Percentiles rank a stretch among this genome's conserved stretches.
phyloP scores from a whole-genome alignment of 2,888 invertebrate genomes.

The Caenorhabditis sulstoni region DNA sequence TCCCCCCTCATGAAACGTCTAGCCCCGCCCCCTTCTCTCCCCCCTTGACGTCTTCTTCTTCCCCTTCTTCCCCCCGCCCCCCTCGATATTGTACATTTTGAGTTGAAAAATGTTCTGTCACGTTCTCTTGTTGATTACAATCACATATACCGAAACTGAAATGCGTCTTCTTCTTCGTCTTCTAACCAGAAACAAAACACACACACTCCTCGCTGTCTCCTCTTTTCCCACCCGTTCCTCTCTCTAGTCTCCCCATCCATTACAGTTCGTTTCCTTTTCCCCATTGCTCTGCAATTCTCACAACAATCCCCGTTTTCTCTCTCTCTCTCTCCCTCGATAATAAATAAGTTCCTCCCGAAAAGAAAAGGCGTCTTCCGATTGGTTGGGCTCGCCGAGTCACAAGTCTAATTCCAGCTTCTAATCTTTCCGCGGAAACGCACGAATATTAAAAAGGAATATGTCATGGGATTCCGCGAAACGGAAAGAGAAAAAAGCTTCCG shows the following conservation, averaged over 20 bases:
- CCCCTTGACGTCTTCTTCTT: too few relatives aligned
- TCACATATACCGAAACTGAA: slow-evolving; percentile 27
- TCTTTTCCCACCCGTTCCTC: slow-evolving; percentile 40
- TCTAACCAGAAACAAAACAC: neutral
- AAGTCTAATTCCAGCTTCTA: too few relatives aligned
- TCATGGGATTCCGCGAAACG: too few relatives aligned
- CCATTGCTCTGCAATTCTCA: neutral
- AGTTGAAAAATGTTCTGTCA: slow-evolving; percentile 35
- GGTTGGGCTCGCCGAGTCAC: too few relatives aligned
- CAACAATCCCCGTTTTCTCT: slow-evolving; percentile 14
- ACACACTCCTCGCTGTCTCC: slow-evolving; percentile 18
- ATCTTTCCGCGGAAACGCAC: too few relatives aligned
- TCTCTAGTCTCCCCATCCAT: slow-evolving; percentile 38
- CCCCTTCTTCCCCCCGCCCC: neutral
- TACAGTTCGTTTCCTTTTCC: slow-evolving; percentile 31
- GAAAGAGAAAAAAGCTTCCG: too few relatives aligned
- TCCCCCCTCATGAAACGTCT: slow-evolving; percentile 12
- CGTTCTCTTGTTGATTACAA: slow-evolving; percentile 35
- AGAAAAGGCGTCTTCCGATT: too few relatives aligned
- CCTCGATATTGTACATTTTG: slow-evolving; percentile 43
- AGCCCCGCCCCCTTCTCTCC: slow-evolving; percentile 3
- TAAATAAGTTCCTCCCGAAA: neutral
- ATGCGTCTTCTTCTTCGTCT: neutral
- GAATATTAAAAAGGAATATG: too few relatives aligned
- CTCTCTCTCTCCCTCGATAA: neutral